Base-by-base conservation (phyloP, 2,113 vertebrate species). In the Puma concolor region DNA sequence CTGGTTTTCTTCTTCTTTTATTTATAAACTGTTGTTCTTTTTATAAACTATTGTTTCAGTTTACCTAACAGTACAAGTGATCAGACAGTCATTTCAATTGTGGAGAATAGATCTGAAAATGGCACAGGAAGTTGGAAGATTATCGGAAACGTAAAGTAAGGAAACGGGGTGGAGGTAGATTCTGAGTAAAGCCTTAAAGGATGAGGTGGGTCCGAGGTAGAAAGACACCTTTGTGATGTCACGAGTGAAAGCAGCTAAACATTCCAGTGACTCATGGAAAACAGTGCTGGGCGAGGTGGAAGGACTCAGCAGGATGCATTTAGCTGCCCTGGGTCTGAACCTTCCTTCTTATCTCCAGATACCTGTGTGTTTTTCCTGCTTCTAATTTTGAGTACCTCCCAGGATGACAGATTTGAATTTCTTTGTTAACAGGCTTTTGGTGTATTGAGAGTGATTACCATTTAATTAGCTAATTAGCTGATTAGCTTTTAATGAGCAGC, bases 351-450 rank as follows among this genome's bases (percentile, higher is more conserved):
- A n/a, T 77, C 31, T 93, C 71, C 0, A 2, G 57, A 93, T 97
- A 93, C 77, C 71, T 96, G n/a, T 38, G 27, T 92, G 4, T 31
- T 80, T 85, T 80, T 94, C 63, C 50, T 66, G 77, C 38, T 98
- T 96, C 92, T 54, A 94, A 52, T 93, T 95, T 80, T 77, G 63
- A 52, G 60, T 50, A 66, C 8, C 38, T 93, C 41, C 77, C 48
- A 63, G 64, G 63, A 83, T 91, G 57, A 85, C 1, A 87, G 81
- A 31, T 83, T 69, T 92, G 54, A 81, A 88, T 36, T 80, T 95
- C 60, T 14, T 93, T 86, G 31, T 83, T 83, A 31, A 83, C 27
- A 66, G 48, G 15, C 4, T 85, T 71, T 72, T 25, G 19, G 52
- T 2, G 44, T 82, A 82, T 91, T 93, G 21, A 79, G 66, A 85